Evolutionary conservation across 1,140 invertebrate genomes (phyloP).

Genomic region (Bactericera cockerelli): DNA sequence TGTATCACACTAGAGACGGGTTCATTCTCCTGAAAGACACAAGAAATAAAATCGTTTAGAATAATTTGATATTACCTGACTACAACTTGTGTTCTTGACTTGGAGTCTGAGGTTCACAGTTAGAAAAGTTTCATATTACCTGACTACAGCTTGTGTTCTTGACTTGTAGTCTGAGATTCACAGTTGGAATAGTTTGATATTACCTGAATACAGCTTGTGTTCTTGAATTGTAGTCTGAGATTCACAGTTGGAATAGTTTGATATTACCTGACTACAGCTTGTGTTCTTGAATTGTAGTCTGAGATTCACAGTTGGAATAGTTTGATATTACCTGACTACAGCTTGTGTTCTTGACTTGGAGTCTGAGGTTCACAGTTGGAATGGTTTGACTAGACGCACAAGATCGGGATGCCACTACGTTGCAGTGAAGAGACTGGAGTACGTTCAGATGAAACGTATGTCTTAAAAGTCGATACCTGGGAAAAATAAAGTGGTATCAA

Average conservation of each 20-base stretch:
- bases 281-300: conserved; percentile 46
- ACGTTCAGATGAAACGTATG: conserved; percentile 51
- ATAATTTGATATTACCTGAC: conserved; percentile 36
- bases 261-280: too few species aligned
- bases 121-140: conserved; percentile 29
- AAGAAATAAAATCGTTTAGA: too few species aligned
- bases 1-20: not conserved
- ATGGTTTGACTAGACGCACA: conserved; percentile 32
- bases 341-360: conserved; percentile 43
- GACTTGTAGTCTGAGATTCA: conserved; percentile 42
- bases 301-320: conserved; percentile 36
- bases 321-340: conserved; percentile 35
- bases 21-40: not conserved
- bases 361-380: conserved; percentile 37
- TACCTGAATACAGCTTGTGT: too few species aligned
- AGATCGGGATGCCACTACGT: conserved; percentile 35
- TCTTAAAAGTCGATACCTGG: conserved; percentile 45
- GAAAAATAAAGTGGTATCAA: conserved; percentile 8
- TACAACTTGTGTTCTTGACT: conserved; percentile 39
- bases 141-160: conserved; percentile 43
- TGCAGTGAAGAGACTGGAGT: conserved; percentile 45
- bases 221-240: too few species aligned
- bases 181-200: conserved; percentile 30
- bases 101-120: conserved; percentile 42
- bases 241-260: too few species aligned